phyloP scores from a whole-genome alignment of 2,888 invertebrate genomes.

The Drosophila nigritarsus region DNA sequence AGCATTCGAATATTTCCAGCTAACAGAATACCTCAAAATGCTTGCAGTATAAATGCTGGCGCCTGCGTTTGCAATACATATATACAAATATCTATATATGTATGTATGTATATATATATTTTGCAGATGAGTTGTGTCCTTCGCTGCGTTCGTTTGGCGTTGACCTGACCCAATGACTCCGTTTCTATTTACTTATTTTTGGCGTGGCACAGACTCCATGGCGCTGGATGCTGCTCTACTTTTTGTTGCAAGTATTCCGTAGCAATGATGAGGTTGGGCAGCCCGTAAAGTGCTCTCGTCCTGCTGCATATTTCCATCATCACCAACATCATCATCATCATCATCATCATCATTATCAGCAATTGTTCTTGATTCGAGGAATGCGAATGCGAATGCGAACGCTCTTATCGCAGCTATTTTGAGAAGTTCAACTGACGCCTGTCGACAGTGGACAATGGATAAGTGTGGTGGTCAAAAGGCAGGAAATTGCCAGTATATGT shows the following conservation, averaged over 20 bases:
- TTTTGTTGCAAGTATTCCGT: conserved; percentile 47
- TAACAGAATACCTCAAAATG: conserved; percentile 5
- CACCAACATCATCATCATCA: not conserved
- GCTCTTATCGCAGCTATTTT: conserved; percentile 14
- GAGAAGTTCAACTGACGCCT: conserved; percentile 15
- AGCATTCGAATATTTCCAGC: not conserved
- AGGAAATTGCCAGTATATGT: not conserved
- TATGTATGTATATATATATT: not conserved
- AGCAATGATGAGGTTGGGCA: conserved; percentile 18
- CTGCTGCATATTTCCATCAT: conserved; percentile 2
- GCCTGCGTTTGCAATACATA: conserved; percentile 38
- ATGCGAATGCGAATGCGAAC: conserved; percentile 15
- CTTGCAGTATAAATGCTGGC: conserved; percentile 58
- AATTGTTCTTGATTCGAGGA: conserved; percentile 9
- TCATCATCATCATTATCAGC: not conserved
- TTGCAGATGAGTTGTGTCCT: conserved; percentile 35
- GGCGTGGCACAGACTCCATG: conserved; percentile 57
- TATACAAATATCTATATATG: not conserved
- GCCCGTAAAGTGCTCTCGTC: conserved; percentile 17
- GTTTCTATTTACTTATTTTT: conserved; percentile 49
- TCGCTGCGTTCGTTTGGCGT: conserved; percentile 36
- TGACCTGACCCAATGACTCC: conserved; percentile 67
- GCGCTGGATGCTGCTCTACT: conserved; percentile 51
- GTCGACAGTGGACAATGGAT: conserved; percentile 2
- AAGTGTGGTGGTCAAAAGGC: not conserved